Evolutionary conservation across 92 coral and sea anemone genomes (phyloP), one percentile per base, ranked within the genome.

Genomic region (Galaxea fascicularis): DNA sequence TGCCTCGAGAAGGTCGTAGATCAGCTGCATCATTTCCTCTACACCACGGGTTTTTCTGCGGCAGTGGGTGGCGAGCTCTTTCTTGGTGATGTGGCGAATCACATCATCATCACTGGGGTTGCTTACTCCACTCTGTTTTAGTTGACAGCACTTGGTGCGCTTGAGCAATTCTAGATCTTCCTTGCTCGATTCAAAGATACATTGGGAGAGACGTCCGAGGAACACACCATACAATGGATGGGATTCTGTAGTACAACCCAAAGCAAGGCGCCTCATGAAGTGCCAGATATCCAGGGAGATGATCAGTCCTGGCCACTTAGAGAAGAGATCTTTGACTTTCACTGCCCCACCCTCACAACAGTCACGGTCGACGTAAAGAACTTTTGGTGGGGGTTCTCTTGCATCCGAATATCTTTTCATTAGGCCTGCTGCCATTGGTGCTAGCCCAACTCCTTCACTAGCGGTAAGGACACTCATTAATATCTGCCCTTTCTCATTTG

Each of bases 241-340:
- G 29, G 92, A 65, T 22, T 89, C 95, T 7, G 90, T 78, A 20
- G 39, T 87, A 54, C 95, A 90, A 4, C 90, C 86, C 60, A 75
- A 64, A 10, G 96, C 84, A n/a, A 82, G 13, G 27, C 87, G 76
- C 31, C 96, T 25, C 90, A 90, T 93, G 72, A 88, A 82, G 71
- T 92, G 62, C 81, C 74, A 80, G 21, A 82, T 81, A 47, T 89
- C 81, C 0, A 89, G 85, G 64, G 71, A 71, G 8, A 89, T 77
- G 11, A 68, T 27, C 52, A 89, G 25, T 16, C 53, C 75, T 1
- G 39, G 51, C 82, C 85, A 83, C 13, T 10, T 20, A 3, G 64
- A 30, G 57, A 87, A 79, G 21, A 87, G 80, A 22, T 70, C 64
- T 4, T 71, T 71, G 12, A 25, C 15, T 74, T 78, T 78, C 0